These are phyloP conservation scores for Agriopis leucophaearia DNA, from an alignment of 2,888 invertebrate species.

Conservation along the genomic window DNA sequence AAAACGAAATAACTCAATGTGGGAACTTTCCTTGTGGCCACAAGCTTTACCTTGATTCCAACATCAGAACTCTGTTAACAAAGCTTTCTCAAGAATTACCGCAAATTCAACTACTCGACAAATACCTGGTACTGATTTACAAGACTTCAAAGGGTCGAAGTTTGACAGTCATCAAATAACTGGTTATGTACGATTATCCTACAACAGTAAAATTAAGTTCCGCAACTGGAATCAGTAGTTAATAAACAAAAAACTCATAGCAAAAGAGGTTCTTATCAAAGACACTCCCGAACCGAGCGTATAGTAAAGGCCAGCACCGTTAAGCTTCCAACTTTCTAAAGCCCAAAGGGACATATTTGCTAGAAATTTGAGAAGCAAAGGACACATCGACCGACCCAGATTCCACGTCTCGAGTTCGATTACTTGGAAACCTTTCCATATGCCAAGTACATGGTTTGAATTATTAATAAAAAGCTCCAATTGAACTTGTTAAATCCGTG, in stretches of 20 bases:
- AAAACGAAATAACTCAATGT: conserved; percentile 34
- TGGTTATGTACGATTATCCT: not conserved
- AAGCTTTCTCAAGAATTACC: conserved; percentile 9
- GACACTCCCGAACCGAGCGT: conserved; percentile 9
- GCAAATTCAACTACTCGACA: conserved; percentile 14
- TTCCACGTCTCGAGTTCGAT: conserved; percentile 52
- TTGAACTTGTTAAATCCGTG: conserved; percentile 16
- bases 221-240: not conserved
- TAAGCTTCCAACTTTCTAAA: conserved; percentile 47
- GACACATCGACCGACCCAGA: conserved; percentile 57
- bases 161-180: conserved; percentile 33
- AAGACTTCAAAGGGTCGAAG: conserved; percentile 37
- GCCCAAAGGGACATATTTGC: conserved; percentile 68
- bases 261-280: not conserved
- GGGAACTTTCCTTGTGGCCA: conserved; percentile 38
- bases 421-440: conserved; percentile 49
- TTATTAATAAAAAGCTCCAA: conserved; percentile 30
- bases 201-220: not conserved
- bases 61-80: conserved; percentile 14
- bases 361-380: conserved; percentile 64
- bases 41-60: conserved; percentile 27
- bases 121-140: conserved; percentile 2
- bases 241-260: not conserved
- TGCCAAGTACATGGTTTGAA: conserved; percentile 39
- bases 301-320: conserved; percentile 17